Evolutionary conservation across 2,113 vertebrate species (phyloP).

Genomic region (Pachyramphus minor): DNA sequence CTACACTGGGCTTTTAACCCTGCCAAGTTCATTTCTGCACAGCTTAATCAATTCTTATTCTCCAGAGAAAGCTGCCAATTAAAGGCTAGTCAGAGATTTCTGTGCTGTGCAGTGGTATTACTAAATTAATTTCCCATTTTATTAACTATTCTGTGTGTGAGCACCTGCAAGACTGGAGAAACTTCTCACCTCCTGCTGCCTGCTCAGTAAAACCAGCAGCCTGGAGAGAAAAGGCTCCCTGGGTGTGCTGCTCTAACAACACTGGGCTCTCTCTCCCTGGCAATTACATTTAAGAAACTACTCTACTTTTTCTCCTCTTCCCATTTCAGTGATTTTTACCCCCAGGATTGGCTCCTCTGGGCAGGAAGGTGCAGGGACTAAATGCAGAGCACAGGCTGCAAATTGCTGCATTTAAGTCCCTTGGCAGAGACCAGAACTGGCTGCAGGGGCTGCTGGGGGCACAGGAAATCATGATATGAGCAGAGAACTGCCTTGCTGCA

Average conservation of each 20-base stretch:
- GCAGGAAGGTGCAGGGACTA: background rate
- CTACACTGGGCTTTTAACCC: background rate
- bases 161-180: background rate
- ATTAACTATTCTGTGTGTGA: background rate
- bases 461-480: accelerated
- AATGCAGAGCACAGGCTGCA: background rate
- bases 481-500: background rate
- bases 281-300: background rate
- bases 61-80: background rate
- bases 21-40: background rate
- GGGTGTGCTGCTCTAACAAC: background rate
- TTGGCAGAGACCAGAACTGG: background rate
- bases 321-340: background rate
- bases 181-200: background rate
- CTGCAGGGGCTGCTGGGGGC: background rate
- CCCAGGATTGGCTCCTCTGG: background rate
- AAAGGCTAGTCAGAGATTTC: background rate
- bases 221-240: background rate
- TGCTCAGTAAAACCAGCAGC: background rate
- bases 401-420: background rate
- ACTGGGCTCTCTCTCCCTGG: background rate
- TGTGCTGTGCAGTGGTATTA: background rate
- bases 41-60: background rate
- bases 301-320: background rate
- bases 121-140: background rate